Evolutionary conservation across 1,140 invertebrate genomes (phyloP), one percentile per base, ranked within the genome.

Genomic region (Drosophila repletoides): DNA sequence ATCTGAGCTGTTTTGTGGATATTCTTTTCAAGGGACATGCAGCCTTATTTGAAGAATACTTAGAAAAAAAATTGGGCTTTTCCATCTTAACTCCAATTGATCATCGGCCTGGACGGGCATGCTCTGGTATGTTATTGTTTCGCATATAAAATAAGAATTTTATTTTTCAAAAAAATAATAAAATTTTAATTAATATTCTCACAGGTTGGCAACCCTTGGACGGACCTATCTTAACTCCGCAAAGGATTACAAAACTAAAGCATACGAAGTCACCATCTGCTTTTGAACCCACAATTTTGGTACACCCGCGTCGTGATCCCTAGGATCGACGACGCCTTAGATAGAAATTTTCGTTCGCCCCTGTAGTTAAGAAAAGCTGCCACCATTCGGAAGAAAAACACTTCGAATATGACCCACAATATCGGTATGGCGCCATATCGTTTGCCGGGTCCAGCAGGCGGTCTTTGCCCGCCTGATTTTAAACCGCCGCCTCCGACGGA

Each of bases 391-490:
- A 89, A 89, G 66, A 89, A 89, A 88, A 89, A 89, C 67, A 89
- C 88, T 65, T 86, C 88, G 67, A 89, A 89, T 83, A 94, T 94
- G 93, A 93, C 93, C 93, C 93, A 94, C 88, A 93, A 93, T 90
- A 89, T 93, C 91, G 92, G 92, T 88, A 93, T 94, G 93, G 92
- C 93, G 74, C 93, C 93, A 72, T 94, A 94, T 90, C 92, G 93
- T 90, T 91, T 94, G 88, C 93, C 93, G 80, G 93, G 93, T 76
- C 92, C 93, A 60, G 93, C 93, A 52, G 84, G 93, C 53, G 93
- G 92, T 38, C 56, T 91, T 17, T 91, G 91, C 63, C 92, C 93
- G 66, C 92, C 93, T 51, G 92, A 93, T 83, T 93, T 93, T 70
- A 93, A 93, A 65, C 92, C 93, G 22, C 92, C 92, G 17, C 92